These are phyloP conservation scores for Adelphocoris suturalis DNA, from an alignment of 2,888 invertebrate genomes.

Conservation along the genomic window DNA sequence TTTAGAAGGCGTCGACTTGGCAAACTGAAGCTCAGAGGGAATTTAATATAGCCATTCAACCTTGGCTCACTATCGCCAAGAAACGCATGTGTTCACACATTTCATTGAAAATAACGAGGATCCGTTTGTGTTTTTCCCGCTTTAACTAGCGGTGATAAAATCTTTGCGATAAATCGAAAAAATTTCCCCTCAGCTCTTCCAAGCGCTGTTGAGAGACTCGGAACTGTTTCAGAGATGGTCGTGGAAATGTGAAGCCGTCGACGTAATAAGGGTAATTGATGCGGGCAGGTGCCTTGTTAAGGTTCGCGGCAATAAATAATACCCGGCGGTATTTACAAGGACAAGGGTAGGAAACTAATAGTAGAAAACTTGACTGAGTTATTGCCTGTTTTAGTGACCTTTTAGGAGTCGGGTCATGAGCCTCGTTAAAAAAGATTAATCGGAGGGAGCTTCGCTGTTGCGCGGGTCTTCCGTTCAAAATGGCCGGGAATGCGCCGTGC, in stretches of 20 bases:
- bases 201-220: not conserved
- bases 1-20: constrained; percentile 45
- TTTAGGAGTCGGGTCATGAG: constrained; percentile 69
- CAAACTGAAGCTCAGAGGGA: not conserved
- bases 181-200: constrained; percentile 1
- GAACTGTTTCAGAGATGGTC: constrained; percentile 43
- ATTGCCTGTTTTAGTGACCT: constrained; percentile 70
- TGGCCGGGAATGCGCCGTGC: not conserved
- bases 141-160: constrained; percentile 27
- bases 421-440: constrained; percentile 70
- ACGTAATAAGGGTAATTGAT: constrained; percentile 71
- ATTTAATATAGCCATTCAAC: constrained; percentile 42
- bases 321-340: constrained; percentile 69
- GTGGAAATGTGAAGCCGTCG: constrained; percentile 63
- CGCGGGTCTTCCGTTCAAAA: not conserved
- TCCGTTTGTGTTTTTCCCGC: constrained; percentile 57
- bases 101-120: constrained; percentile 55
- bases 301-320: constrained; percentile 55
- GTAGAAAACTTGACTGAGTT: constrained; percentile 60
- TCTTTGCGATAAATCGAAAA: constrained; percentile 47
- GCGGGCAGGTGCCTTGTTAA: constrained; percentile 69
- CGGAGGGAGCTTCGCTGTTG: constrained; percentile 44
- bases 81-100: constrained; percentile 57
- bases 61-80: constrained; percentile 46
- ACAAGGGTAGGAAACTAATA: constrained; percentile 59